phyloP scores from a whole-genome alignment of 35 echinoderm and acorn worm species.

The Strongylocentrotus purpuratus region DNA sequence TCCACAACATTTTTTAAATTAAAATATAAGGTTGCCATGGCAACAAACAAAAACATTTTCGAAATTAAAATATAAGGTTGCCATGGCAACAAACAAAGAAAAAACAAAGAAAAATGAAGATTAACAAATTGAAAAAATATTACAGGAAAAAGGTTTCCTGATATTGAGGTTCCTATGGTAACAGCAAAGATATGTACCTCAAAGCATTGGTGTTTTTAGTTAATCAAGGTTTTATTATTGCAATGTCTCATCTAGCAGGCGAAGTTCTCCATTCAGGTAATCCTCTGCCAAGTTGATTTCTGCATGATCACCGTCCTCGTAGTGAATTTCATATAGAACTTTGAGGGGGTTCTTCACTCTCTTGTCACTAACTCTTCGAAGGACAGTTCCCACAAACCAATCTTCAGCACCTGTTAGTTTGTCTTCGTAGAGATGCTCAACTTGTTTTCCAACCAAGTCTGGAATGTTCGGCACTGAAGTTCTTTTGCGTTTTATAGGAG shows the following conservation, averaged over 20 bases:
- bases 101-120: not conserved
- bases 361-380: constrained; percentile 48
- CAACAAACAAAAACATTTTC: not conserved
- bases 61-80: not conserved
- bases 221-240: not conserved
- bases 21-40: not conserved
- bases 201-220: not conserved
- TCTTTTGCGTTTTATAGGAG: constrained; percentile 44
- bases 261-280: constrained; percentile 59
- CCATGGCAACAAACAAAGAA: not conserved
- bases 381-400: constrained; percentile 52
- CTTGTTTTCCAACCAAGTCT: constrained; percentile 52
- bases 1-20: not conserved
- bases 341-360: constrained; percentile 56
- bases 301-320: constrained; percentile 44
- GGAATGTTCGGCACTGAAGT: constrained; percentile 34
- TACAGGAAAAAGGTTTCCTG: not conserved
- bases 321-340: constrained; percentile 64
- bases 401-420: constrained; percentile 52
- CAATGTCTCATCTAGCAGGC: constrained; percentile 38
- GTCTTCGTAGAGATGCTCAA: constrained; percentile 56
- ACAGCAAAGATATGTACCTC: not conserved
- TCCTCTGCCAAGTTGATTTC: constrained; percentile 58
- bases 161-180: not conserved
- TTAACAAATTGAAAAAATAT: not conserved